Evolutionary conservation across 2,797 vertebrate genomes (phyloP), one percentile per base, ranked within the genome.

Genomic region (Sebastes baramenuke): DNA sequence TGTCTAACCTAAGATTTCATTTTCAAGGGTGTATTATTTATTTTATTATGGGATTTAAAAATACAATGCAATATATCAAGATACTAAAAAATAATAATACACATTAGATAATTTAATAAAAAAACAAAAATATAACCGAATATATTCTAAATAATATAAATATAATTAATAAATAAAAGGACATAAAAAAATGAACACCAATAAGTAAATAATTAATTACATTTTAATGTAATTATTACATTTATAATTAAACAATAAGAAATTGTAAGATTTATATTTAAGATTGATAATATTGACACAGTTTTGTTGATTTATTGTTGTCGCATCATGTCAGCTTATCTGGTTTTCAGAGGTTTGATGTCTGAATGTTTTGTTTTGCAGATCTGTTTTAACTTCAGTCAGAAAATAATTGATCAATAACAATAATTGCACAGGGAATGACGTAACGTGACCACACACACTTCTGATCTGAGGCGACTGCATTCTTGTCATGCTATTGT

Each of bases 401-500:
- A 27, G 1, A 59, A 59, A 18, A 59, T 59, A 59, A 59, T 29
- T 16, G 4, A 12, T 22, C 4, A 22, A 16, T 18, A 49, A 20
- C 0, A 8, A 49, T 0, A 20, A 25, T 29, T 7, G 14, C 25
- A 13, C 54, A 12, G 12, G 11, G 24, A 25, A 29, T 59, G 14
- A 18, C 3, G 25, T 59, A 27, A 59, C 56, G 2, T 2, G 56
- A 58, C 25, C 73, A 60, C 42, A 54, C 75, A 64, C 46, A 24
- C 70, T 20, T 78, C 29, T 62, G n/a, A 62, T 81, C 16, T 74
- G 65, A 36, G 29, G 36, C 13, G 6, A 3, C 72, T 38, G 34
- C 75, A 84, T 86, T 87, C 75, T 25, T 56, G 7, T 67, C 83
- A n/a, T 70, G 12, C 52, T 56, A 22, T 8, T 6, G 12, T 5